These are phyloP conservation scores for Eublepharis macularius DNA, from an alignment of 2,113 vertebrate species.

Conservation along the genomic window DNA sequence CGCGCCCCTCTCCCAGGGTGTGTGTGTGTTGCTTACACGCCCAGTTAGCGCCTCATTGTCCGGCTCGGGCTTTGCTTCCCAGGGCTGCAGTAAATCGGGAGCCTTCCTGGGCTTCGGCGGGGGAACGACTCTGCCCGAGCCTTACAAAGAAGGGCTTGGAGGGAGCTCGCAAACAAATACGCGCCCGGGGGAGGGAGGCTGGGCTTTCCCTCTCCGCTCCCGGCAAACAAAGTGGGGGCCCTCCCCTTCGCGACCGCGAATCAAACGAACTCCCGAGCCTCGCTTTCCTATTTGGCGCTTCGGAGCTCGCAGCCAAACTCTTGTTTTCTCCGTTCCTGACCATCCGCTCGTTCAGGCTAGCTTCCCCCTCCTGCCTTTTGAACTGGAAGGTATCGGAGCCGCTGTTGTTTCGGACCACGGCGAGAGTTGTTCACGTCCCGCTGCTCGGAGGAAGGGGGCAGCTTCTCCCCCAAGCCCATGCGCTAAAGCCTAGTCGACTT, in stretches of 20 bases:
- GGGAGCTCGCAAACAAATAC: neutral
- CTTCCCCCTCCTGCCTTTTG: constrained; percentile 24
- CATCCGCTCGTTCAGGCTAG: neutral
- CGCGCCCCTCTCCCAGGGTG: neutral
- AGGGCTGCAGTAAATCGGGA: neutral
- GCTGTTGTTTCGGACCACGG: neutral
- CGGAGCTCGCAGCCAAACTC: constrained; percentile 26
- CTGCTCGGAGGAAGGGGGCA: neutral
- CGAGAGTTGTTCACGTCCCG: neutral
- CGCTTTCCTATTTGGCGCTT: neutral
- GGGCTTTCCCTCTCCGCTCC: neutral
- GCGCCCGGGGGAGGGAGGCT: no score
- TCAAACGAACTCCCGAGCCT: neutral
- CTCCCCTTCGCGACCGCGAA: neutral
- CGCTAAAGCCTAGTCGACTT: neutral
- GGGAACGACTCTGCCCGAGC: neutral
- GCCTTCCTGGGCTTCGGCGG: neutral
- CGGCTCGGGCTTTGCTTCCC: neutral
- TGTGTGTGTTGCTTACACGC: neutral
- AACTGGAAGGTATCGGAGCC: neutral
- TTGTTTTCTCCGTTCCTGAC: neutral
- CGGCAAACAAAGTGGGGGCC: neutral
- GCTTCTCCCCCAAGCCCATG: neutral
- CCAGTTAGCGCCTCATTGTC: neutral
- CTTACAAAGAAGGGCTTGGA: neutral